phyloP scores from a whole-genome alignment of 2,888 invertebrate species.

The Polyommatus icarus region DNA sequence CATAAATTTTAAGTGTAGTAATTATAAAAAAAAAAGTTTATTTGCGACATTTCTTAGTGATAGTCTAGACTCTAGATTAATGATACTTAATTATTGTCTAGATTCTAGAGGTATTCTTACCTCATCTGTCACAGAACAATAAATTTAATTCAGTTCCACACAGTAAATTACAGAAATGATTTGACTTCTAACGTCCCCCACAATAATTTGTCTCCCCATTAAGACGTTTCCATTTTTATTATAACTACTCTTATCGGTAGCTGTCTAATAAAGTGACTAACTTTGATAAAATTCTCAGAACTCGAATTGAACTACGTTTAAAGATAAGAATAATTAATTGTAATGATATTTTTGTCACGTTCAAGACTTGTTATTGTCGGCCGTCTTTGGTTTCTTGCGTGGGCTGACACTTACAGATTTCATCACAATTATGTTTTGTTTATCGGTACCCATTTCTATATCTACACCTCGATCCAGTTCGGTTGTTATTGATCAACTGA shows the following conservation, averaged over 20 bases:
- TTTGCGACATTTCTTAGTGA: too few species aligned
- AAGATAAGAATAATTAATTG: conserved; percentile 15
- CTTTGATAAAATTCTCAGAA: conserved; percentile 1
- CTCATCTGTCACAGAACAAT: background rate
- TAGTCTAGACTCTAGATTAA: too few species aligned
- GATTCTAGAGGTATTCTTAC: too few species aligned
- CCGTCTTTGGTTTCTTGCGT: background rate
- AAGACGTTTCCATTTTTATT: conserved; percentile 5
- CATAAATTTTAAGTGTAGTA: too few species aligned
- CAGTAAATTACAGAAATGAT: background rate
- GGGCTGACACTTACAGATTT: background rate
- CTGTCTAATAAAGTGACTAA: background rate
- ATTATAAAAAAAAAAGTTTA: too few species aligned
- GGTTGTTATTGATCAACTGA: background rate
- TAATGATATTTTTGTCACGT: conserved; percentile 5
- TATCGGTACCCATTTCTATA: background rate
- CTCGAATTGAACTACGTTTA: background rate
- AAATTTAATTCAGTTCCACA: background rate
- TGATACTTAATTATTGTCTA: too few species aligned
- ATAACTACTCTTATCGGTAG: background rate
- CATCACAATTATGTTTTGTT: background rate
- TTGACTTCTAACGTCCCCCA: background rate
- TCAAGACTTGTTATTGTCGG: background rate
- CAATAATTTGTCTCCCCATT: background rate
- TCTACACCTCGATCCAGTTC: background rate